Percentiles rank a stretch among this genome's conserved stretches.
These are phyloP conservation scores for Sapajus apella DNA, from an alignment of 2,113 vertebrate species.

Conservation along the genomic window DNA sequence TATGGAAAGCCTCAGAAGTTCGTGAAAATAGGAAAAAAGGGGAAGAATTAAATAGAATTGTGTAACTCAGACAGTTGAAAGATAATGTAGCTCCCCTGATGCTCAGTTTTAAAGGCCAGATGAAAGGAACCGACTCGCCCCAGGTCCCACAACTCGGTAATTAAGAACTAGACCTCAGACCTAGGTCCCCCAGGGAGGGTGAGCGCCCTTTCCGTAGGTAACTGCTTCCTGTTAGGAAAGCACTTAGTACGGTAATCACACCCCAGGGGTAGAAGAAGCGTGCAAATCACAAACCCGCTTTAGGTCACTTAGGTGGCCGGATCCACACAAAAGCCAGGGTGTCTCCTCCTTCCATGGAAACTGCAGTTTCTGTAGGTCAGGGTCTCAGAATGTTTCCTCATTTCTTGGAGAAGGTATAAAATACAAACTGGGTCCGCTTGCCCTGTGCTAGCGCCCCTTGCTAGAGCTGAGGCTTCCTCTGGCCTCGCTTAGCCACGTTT, in stretches of 20 bases:
- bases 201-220: neutral
- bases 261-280: too few species aligned
- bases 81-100: neutral
- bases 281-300: neutral
- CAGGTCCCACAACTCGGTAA: neutral
- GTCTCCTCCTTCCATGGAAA: neutral
- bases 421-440: fast-evolving
- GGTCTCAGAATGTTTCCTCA: neutral
- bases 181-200: neutral
- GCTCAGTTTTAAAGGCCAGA: neutral
- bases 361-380: neutral
- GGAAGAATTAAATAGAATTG: neutral
- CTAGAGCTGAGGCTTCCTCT: neutral
- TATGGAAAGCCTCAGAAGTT: neutral
- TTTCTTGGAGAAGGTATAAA: neutral
- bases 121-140: neutral
- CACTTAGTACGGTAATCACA: neutral
- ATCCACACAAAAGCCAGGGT: neutral
- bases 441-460: fast-evolving
- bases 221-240: neutral
- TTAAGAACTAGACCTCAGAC: neutral
- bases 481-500: neutral
- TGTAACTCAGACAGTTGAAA: neutral
- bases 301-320: neutral
- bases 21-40: neutral